phyloP scores from a whole-genome alignment of 2,797 vertebrate species.

The Helarctos malayanus region DNA sequence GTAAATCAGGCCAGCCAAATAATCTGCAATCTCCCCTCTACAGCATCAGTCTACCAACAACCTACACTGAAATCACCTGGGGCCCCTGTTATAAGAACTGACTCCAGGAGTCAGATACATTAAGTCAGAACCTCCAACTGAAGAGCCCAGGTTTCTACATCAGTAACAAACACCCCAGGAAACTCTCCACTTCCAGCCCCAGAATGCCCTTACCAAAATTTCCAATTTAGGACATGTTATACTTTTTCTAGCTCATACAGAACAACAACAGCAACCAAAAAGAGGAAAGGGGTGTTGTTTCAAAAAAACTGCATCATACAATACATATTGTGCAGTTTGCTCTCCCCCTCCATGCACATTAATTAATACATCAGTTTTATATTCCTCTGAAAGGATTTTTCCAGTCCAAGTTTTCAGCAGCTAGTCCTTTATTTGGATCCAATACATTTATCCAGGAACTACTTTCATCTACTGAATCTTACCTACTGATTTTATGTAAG shows the following conservation, averaged over 20 bases:
- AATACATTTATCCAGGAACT: slow-evolving; percentile 22
- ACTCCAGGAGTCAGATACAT: not conserved
- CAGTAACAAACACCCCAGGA: not conserved
- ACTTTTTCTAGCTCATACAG: not conserved
- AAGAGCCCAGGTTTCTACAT: not conserved
- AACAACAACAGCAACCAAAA: not conserved
- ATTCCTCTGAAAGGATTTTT: not conserved
- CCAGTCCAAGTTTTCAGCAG: slow-evolving; percentile 1
- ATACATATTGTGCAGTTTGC: not conserved
- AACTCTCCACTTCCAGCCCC: not conserved
- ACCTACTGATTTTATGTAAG: slow-evolving; percentile 30
- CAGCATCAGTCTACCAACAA: not conserved
- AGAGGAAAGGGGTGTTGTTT: not conserved
- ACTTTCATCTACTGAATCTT: slow-evolving; percentile 32
- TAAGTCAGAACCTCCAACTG: not conserved
- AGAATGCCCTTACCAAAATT: not conserved
- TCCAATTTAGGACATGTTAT: slow-evolving; percentile 10
- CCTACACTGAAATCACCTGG: not conserved
- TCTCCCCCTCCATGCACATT: not conserved
- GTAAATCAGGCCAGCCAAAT: not conserved
- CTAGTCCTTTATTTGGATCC: not conserved
- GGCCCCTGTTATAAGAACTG: not conserved
- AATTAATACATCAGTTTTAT: not conserved
- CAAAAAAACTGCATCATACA: not conserved
- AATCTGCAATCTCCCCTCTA: not conserved